phyloP scores from a whole-genome alignment of 2,888 invertebrate genomes.

The Leptinotarsa tumamoca region DNA sequence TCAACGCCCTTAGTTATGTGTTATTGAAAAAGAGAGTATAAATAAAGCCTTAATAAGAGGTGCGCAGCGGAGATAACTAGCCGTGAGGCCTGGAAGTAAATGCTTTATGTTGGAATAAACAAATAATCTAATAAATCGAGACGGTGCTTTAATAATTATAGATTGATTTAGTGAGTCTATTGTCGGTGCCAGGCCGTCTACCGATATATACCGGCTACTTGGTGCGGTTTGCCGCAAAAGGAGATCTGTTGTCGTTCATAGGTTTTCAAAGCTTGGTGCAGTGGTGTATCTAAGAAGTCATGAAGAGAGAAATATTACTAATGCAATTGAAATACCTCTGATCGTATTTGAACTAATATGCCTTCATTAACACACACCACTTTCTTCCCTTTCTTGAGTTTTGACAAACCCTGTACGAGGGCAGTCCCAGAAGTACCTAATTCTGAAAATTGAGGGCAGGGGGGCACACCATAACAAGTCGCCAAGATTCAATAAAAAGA shows the following conservation, averaged over 20 bases:
- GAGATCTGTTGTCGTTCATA: slow-evolving; percentile 45
- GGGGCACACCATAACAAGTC: too few species aligned
- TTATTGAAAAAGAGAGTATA: slow-evolving; percentile 43
- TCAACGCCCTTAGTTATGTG: slow-evolving; percentile 41
- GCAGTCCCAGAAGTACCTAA: too few species aligned
- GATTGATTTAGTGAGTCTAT: slow-evolving; percentile 63
- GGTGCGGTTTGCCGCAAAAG: slow-evolving; percentile 61
- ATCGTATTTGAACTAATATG: too few species aligned
- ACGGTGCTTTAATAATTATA: slow-evolving; percentile 59
- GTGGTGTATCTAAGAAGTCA: background rate
- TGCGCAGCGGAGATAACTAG: slow-evolving; percentile 48
- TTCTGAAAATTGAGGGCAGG: too few species aligned
- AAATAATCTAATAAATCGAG: slow-evolving; percentile 62
- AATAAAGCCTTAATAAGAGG: slow-evolving; percentile 50
- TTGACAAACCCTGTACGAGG: too few species aligned
- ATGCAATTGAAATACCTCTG: too few species aligned
- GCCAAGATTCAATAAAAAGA: too few species aligned
- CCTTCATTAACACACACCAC: too few species aligned
- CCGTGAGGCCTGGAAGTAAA: slow-evolving; percentile 44
- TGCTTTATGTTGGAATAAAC: slow-evolving; percentile 55
- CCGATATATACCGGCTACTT: slow-evolving; percentile 49
- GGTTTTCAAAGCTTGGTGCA: slow-evolving; percentile 22
- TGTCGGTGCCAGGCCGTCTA: slow-evolving; percentile 65
- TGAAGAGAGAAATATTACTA: too few species aligned
- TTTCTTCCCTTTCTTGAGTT: too few species aligned